A percentile compares a stretch with the other conserved stretches of the same genome.
These are phyloP conservation scores for Cotesia vestalis DNA, from an alignment of 1,140 invertebrate species.

Conservation along the genomic window DNA sequence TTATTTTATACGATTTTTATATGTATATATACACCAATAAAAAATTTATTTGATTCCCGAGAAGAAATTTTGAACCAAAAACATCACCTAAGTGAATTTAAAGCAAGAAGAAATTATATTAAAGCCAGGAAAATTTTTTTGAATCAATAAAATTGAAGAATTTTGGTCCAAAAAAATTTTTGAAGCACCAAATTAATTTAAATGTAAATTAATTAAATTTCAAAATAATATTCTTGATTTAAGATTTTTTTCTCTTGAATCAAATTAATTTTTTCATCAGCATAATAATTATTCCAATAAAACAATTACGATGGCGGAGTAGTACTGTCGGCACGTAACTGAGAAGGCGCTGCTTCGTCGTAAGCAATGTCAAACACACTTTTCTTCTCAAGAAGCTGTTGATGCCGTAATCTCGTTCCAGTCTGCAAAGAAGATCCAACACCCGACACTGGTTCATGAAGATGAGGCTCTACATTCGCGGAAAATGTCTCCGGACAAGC, in stretches of 20 bases:
- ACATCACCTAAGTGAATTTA: too few species aligned
- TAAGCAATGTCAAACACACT: slow-evolving; percentile 94
- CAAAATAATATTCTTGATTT: too few species aligned
- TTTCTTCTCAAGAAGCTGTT: slow-evolving; percentile 87
- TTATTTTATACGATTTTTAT: not conserved
- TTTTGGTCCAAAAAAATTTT: too few species aligned
- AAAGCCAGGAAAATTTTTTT: too few species aligned
- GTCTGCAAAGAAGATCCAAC: slow-evolving; percentile 74
- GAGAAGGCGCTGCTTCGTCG: slow-evolving; percentile 80
- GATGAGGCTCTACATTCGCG: slow-evolving; percentile 54
- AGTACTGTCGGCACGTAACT: slow-evolving; percentile 68
- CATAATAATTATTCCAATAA: not conserved
- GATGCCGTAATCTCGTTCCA: slow-evolving; percentile 61
- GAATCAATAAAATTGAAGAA: too few species aligned
- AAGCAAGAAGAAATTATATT: too few species aligned
- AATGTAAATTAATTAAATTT: too few species aligned
- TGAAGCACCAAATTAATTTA: too few species aligned
- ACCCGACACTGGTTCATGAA: slow-evolving; percentile 76
- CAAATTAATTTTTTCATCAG: not conserved
- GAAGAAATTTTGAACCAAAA: too few species aligned
- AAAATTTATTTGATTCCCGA: too few species aligned
- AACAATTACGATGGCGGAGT: slow-evolving; percentile 61
- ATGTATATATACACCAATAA: not conserved
- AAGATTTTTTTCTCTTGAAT: too few species aligned
- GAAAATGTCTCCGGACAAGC: slow-evolving; percentile 57